Evolutionary conservation across 2,113 vertebrate genomes (phyloP).

Genomic region (Petrocephalus zakoni): DNA sequence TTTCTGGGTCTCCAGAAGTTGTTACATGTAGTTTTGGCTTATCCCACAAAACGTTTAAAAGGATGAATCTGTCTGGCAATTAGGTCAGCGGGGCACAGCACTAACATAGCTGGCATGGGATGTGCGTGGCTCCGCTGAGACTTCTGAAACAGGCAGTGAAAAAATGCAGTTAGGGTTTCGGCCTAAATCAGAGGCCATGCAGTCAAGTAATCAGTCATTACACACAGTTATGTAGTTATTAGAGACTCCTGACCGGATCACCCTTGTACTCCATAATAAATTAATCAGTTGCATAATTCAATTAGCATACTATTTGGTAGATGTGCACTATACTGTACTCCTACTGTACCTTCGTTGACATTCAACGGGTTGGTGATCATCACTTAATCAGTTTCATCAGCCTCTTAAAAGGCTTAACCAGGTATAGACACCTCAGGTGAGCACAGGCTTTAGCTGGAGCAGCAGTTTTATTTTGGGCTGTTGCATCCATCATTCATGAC

Average conservation of each 20-base stretch:
- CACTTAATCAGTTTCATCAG: neutral
- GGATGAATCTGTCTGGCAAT: neutral
- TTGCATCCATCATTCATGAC: neutral
- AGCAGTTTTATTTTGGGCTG: neutral
- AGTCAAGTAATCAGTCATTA: constrained; percentile 10
- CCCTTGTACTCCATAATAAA: neutral
- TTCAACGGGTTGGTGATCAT: neutral
- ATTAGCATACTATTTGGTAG: neutral
- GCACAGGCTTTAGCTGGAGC: neutral
- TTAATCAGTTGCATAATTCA: neutral
- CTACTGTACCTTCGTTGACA: neutral
- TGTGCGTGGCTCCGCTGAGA: neutral
- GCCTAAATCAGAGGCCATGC: neutral
- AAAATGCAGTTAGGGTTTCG: neutral
- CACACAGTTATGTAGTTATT: constrained; percentile 6
- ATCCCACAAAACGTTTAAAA: neutral
- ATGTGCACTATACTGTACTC: neutral
- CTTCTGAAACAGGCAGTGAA: neutral
- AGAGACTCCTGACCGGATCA: neutral
- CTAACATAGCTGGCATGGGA: neutral
- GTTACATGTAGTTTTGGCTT: neutral
- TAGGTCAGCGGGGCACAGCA: neutral
- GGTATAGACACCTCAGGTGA: neutral
- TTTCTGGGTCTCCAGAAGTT: neutral
- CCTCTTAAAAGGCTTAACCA: neutral